These are phyloP conservation scores for Australoheros facetus DNA, from an alignment of 2,797 vertebrate species.

Conservation along the genomic window DNA sequence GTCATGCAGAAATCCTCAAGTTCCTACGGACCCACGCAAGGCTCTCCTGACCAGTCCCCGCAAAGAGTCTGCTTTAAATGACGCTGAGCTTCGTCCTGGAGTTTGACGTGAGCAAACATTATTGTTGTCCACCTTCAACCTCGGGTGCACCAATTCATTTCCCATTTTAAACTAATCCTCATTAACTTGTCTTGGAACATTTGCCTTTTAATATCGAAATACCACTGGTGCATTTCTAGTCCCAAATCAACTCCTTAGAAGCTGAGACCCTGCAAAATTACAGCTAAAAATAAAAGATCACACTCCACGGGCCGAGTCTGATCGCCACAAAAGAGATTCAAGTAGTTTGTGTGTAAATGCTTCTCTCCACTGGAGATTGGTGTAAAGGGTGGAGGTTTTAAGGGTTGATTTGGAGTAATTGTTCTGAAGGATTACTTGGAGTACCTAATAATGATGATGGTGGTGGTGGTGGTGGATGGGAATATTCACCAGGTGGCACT, in stretches of 20 bases:
- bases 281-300: not conserved
- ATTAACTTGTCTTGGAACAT: not conserved
- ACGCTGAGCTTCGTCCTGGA: conserved; percentile 55
- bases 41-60: conserved; percentile 58
- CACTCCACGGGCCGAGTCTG: not conserved
- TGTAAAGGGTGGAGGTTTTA: conserved; percentile 37
- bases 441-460: conserved; percentile 27
- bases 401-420: conserved; percentile 63
- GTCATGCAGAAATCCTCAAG: conserved; percentile 63
- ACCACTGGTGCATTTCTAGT: conserved; percentile 37
- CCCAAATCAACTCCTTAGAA: conserved; percentile 65
- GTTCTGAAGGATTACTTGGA: conserved; percentile 24
- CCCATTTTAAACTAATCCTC: conserved; percentile 6
- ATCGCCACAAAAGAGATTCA: not conserved
- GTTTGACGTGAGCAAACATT: conserved; percentile 70
- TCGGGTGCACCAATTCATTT: conserved; percentile 17
- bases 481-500: conserved; percentile 34
- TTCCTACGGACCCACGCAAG: conserved; percentile 53
- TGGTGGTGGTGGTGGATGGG: conserved; percentile 17
- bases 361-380: not conserved
- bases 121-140: conserved; percentile 11
- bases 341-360: not conserved
- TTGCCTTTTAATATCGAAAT: conserved; percentile 17
- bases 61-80: conserved; percentile 78
- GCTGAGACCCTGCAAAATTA: conserved; percentile 12